phyloP scores from a whole-genome alignment of 1,140 invertebrate species.

The Eupristina koningsbergeri region DNA sequence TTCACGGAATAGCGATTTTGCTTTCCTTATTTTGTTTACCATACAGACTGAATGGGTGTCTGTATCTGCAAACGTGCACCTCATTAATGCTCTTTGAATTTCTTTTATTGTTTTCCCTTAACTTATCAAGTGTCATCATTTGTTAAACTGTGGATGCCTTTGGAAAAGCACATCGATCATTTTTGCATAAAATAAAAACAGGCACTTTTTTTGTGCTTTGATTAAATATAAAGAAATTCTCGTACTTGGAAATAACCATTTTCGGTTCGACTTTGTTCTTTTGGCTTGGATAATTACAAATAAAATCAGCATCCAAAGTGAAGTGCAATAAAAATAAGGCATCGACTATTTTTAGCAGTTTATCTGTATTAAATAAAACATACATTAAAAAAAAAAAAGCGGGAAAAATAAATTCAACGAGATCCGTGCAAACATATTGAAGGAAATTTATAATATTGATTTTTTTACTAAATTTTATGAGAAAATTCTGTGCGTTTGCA shows the following conservation, averaged over 20 bases:
- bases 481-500: not conserved
- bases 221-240: no score
- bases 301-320: not conserved
- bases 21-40: not conserved
- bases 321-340: not conserved
- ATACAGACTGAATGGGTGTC: not conserved
- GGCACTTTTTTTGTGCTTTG: no score
- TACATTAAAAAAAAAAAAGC: not conserved
- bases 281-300: no score
- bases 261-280: no score
- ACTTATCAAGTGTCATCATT: not conserved
- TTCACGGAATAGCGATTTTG: slow-evolving; percentile 4
- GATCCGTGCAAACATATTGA: not conserved
- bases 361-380: not conserved
- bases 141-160: no score
- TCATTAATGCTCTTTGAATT: not conserved
- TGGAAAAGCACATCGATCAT: no score
- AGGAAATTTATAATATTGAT: not conserved
- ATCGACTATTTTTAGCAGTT: not conserved
- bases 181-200: no score
- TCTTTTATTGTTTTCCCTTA: not conserved
- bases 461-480: not conserved
- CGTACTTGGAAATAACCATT: no score
- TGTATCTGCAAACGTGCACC: not conserved
- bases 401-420: not conserved